Percentiles rank a stretch among this genome's conserved stretches.
Evolutionary conservation across 1,140 invertebrate genomes (phyloP).

Genomic region (Hesperophylax magnus): DNA sequence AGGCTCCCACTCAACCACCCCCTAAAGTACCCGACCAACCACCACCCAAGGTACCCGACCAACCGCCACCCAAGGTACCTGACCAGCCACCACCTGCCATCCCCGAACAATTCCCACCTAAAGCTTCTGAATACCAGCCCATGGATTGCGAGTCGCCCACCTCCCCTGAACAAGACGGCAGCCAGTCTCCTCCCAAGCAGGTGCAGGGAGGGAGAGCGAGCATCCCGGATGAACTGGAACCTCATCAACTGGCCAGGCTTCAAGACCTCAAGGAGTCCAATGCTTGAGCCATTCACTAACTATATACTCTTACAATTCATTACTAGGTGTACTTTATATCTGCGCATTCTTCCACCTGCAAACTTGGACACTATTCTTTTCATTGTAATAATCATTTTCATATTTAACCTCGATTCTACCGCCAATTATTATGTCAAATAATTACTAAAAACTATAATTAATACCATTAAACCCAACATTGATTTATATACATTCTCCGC

Average conservation of each 20-base stretch:
- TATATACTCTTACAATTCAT: too few species aligned
- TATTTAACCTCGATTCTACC: too few species aligned
- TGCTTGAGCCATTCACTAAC: conserved; percentile 72
- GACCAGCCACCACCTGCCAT: conserved; percentile 55
- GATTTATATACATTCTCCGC: too few species aligned
- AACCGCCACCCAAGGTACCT: conserved; percentile 52
- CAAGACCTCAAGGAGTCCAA: conserved; percentile 91
- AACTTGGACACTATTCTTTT: too few species aligned
- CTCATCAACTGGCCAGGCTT: conserved; percentile 85
- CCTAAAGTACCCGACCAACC: conserved; percentile 55
- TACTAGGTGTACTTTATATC: too few species aligned
- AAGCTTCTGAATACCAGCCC: conserved; percentile 48
- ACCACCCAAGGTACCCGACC: conserved; percentile 57
- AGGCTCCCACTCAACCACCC: conserved; percentile 60
- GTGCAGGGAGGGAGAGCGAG: conserved; percentile 81
- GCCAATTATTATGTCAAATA: too few species aligned
- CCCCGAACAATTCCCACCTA: conserved; percentile 57
- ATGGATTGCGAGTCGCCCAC: conserved; percentile 63
- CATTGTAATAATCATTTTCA: too few species aligned
- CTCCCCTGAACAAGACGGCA: conserved; percentile 56
- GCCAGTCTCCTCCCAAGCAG: conserved; percentile 73
- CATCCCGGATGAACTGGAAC: conserved; percentile 88
- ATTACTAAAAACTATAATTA: too few species aligned
- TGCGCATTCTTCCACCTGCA: too few species aligned
- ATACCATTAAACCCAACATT: too few species aligned